Evolutionary conservation across 2,113 vertebrate species (phyloP), one percentile per base, ranked within the genome.

Genomic region (Apaloderma vittatum): DNA sequence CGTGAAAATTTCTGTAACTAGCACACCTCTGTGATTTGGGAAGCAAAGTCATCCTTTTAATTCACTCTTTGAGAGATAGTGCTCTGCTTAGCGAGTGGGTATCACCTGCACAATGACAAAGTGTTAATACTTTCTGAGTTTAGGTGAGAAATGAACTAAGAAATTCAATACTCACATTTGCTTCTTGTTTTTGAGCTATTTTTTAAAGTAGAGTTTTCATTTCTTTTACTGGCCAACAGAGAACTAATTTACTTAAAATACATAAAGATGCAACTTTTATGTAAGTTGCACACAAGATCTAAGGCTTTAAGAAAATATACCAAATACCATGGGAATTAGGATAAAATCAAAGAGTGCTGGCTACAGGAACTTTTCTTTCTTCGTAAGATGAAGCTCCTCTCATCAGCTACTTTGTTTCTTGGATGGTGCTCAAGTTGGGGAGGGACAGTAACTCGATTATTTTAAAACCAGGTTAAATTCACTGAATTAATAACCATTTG

Each of bases 1-100:
- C 86, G 94, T 89, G 86, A 91, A 91, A 95, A 78, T 93, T 82
- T 88, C 86, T 91, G 10, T 93, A 91, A 81, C 52, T 91, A 81
- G 82, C 90, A 68, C 85, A 87, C 61, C 66, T 94, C 66, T 92
- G 88, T 92, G 95, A 63, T 93, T 94, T 86, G 92, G 86, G 86
- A 88, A 2, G 0, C 43, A 49, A n/a, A 84, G 26, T 74, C 78
- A 70, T 86, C 61, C 55, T 92, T 90, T 77, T 71, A 84, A 94
- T 97, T 92, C 83, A 58, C 71, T 95, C 45, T 66, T 94, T 76
- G 71, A 84, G 83, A 93, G 88, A 72, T 2, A 54, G 70, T 65
- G 54, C 73, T 72, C 76, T 88, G 63, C 86, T 73, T 76, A 78
- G 82, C 74, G 65, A 91, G 76, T 86, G 76, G 26, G 37, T 78